These are phyloP conservation scores for Paraescarpia echinospica DNA, from an alignment of 1,140 invertebrate species.

Conservation along the genomic window DNA sequence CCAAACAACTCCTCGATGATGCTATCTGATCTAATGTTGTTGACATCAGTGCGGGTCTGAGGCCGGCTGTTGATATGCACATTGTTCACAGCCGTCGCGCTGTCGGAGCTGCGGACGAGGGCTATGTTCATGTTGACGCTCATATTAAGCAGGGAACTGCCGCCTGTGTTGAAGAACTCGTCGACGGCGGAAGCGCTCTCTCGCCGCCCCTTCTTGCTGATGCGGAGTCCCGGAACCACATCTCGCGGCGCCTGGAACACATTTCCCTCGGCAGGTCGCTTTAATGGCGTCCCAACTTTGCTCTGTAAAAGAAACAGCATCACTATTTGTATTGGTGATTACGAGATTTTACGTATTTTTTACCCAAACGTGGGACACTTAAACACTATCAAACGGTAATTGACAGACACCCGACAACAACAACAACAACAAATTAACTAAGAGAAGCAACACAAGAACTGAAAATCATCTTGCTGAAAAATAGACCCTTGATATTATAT, in stretches of 20 bases:
- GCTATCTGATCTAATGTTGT: neutral
- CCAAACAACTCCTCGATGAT: neutral
- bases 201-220: conserved; percentile 61
- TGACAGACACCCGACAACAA: neutral
- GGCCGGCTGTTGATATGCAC: neutral
- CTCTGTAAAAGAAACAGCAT: neutral
- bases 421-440: neutral
- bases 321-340: neutral
- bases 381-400: neutral
- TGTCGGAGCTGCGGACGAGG: neutral
- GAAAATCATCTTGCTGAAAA: neutral
- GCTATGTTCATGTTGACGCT: neutral
- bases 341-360: neutral
- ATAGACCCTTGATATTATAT: neutral
- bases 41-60: neutral
- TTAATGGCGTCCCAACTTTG: neutral
- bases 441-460: neutral
- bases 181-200: conserved; percentile 69
- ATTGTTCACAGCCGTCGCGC: neutral
- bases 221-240: conserved; percentile 8
- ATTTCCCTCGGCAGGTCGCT: neutral
- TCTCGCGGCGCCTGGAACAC: neutral
- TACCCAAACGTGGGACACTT: neutral
- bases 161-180: conserved; percentile 65
- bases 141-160: neutral